phyloP scores from a whole-genome alignment of 2,113 vertebrate genomes.

The Prinia subflava region DNA sequence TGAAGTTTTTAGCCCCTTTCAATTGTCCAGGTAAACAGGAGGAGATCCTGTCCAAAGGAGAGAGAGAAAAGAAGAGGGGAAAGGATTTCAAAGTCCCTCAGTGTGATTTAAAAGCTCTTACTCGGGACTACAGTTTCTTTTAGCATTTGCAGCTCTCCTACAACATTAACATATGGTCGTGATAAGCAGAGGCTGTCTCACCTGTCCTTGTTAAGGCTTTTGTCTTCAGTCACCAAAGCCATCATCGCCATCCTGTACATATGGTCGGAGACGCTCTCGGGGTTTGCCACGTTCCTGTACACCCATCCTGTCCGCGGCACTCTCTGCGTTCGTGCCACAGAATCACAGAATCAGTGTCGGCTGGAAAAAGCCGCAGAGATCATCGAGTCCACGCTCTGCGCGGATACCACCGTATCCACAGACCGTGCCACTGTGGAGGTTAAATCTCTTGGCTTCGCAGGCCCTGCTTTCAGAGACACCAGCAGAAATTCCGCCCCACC shows the following conservation, averaged over 20 bases:
- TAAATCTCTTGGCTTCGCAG: background rate
- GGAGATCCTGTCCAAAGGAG: background rate
- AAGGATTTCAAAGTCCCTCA: background rate
- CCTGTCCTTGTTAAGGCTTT: slow-evolving; percentile 87
- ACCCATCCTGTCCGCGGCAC: slow-evolving; percentile 94
- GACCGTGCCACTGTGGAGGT: rapidly evolving
- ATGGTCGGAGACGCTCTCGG: slow-evolving; percentile 95
- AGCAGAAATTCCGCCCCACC: rapidly evolving
- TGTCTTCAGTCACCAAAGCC: slow-evolving; percentile 88
- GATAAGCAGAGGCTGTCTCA: slow-evolving; percentile 12
- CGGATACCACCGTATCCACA: background rate
- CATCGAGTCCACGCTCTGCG: background rate
- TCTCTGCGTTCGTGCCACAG: slow-evolving; percentile 63
- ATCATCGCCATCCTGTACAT: slow-evolving; percentile 99
- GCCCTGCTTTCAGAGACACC: rapidly evolving
- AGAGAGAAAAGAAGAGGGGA: background rate
- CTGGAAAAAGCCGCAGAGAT: background rate
- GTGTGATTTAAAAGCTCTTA: background rate
- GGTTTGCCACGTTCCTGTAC: slow-evolving; percentile 84
- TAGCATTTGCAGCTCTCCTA: background rate
- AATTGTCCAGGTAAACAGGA: background rate
- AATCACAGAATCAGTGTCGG: background rate
- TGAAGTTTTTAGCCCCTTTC: background rate
- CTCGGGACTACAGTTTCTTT: rapidly evolving
- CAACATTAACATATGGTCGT: rapidly evolving